Percentiles rank a stretch among this genome's conserved stretches.
Evolutionary conservation across 2,888 invertebrate genomes (phyloP).

Genomic region (Drosophila anomelani): DNA sequence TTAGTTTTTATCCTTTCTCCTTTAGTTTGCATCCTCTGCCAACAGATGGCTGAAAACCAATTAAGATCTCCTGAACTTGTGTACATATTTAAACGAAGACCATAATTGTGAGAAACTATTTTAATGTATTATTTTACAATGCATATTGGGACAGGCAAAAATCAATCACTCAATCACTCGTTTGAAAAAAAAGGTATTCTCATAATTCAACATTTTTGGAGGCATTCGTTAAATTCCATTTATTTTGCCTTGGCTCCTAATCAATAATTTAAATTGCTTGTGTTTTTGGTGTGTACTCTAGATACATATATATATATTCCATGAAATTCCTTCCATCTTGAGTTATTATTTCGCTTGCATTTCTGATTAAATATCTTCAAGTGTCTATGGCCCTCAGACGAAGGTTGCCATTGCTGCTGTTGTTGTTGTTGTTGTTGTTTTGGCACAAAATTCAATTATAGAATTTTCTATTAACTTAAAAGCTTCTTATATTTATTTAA

Average conservation of each 20-base stretch:
- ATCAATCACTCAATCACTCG: slow-evolving; percentile 5
- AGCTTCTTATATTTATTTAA: slow-evolving; percentile 80
- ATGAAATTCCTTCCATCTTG: slow-evolving; percentile 22
- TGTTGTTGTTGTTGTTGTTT: slow-evolving; percentile 22
- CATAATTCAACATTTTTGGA: neutral
- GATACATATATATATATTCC: neutral
- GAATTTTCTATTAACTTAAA: slow-evolving; percentile 74
- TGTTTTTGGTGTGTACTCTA: neutral
- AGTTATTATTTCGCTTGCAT: slow-evolving; percentile 39
- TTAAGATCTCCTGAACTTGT: neutral
- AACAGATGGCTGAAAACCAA: neutral
- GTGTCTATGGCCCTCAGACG: slow-evolving; percentile 9
- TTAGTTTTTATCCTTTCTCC: no score
- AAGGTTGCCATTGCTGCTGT: neutral
- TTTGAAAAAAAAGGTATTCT: neutral
- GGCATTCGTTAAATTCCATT: slow-evolving; percentile 20
- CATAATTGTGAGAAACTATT: slow-evolving; percentile 6
- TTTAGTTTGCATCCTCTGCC: no score
- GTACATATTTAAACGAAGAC: neutral
- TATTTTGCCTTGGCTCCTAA: slow-evolving; percentile 3
- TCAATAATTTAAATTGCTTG: slow-evolving; percentile 33
- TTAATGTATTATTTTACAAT: slow-evolving; percentile 4
- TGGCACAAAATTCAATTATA: slow-evolving; percentile 70
- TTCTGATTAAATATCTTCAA: slow-evolving; percentile 37
- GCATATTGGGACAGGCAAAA: neutral